Evolutionary conservation across 2,797 vertebrate species (phyloP).

Genomic region (Takifugu ocellatus): DNA sequence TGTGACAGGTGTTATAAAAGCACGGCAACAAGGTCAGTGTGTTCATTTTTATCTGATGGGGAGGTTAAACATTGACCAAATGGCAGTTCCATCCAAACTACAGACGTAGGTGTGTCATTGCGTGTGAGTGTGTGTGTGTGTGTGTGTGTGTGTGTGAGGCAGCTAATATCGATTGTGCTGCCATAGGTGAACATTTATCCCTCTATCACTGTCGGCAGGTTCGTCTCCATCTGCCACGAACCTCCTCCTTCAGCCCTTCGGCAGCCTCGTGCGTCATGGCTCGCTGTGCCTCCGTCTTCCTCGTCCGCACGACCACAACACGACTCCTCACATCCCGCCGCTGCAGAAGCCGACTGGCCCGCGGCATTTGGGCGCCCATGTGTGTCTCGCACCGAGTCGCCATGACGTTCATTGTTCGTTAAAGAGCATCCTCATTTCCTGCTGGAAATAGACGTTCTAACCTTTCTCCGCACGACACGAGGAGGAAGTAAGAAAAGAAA

Average conservation of each 20-base stretch:
- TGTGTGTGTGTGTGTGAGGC: not conserved
- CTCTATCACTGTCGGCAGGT: conserved; percentile 19
- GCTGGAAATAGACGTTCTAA: too few relatives aligned
- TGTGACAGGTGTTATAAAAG: too few relatives aligned
- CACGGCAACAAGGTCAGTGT: too few relatives aligned
- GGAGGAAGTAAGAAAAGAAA: too few relatives aligned
- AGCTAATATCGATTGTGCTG: conserved; percentile 1
- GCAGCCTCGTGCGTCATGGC: not conserved
- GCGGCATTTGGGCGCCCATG: not conserved
- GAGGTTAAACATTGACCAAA: not conserved
- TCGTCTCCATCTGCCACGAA: conserved; percentile 14
- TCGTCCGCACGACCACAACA: conserved; percentile 7
- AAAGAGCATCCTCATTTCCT: too few relatives aligned
- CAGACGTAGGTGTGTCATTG: not conserved
- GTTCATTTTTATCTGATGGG: too few relatives aligned
- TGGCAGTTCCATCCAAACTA: conserved; percentile 2
- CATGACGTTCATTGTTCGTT: too few relatives aligned
- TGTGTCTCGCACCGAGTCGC: too few relatives aligned
- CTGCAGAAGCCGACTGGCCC: not conserved
- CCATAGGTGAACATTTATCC: conserved; percentile 30
- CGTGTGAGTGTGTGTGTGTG: not conserved
- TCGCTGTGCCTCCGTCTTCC: conserved; percentile 2
- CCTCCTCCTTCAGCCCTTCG: conserved; percentile 1
- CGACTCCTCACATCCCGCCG: conserved; percentile 20
- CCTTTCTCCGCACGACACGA: too few relatives aligned